Conservation (phyloP, 2,797 vertebrate genomes). For the Malurus splendens region DNA sequence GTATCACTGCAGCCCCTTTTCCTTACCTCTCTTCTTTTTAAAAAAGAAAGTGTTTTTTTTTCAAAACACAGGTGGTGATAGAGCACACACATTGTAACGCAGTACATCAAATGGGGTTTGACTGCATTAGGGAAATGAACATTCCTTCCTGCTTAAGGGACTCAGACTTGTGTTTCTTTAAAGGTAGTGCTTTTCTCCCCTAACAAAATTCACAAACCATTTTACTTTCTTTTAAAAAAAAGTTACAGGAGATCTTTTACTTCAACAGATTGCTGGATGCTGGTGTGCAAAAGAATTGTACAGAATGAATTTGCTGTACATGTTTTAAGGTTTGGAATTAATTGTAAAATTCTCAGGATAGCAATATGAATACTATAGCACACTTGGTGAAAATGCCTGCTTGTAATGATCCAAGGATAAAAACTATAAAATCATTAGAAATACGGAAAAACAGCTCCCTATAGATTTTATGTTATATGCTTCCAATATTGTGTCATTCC, state of each 20-base stretch:
- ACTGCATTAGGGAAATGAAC: background rate
- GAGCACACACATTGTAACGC: background rate
- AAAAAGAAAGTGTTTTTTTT: background rate
- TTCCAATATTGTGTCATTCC: background rate
- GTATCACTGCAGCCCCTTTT: background rate
- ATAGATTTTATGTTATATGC: background rate
- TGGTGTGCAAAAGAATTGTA: background rate
- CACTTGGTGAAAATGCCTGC: background rate
- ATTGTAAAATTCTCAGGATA: background rate
- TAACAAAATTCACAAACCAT: background rate
- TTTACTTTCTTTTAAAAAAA: background rate
- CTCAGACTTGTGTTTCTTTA: background rate
- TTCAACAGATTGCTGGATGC: background rate
- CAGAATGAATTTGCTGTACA: background rate
- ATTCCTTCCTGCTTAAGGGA: background rate
- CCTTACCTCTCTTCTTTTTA: background rate
- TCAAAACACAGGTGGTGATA: background rate
- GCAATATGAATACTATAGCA: background rate
- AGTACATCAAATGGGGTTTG: background rate
- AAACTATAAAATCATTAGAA: background rate
- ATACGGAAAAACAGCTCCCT: background rate
- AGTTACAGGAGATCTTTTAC: background rate
- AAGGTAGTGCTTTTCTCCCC: background rate
- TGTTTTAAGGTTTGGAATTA: background rate
- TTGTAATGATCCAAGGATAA: background rate